Evolutionary conservation across 2,888 invertebrate genomes (phyloP).

Genomic region (Euzetes globulus): DNA sequence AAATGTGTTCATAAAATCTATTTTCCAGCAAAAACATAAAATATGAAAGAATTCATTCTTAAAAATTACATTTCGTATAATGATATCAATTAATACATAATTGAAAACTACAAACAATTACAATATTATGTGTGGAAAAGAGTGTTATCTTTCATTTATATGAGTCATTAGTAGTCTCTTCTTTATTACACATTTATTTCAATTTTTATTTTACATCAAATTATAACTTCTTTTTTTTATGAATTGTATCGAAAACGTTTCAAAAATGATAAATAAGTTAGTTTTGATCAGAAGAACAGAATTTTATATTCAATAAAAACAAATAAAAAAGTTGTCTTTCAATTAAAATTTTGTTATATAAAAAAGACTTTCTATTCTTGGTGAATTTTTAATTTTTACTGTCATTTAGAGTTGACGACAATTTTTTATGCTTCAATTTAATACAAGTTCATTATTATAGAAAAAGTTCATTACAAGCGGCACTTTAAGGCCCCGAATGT

Average conservation of each 20-base stretch:
- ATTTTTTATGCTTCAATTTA: not conserved
- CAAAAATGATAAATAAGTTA: no score
- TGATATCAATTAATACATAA: not conserved
- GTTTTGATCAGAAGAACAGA: no score
- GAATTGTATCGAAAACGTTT: no score
- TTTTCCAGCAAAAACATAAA: not conserved
- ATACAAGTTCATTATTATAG: not conserved
- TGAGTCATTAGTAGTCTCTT: not conserved
- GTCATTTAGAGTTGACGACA: not conserved
- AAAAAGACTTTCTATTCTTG: no score
- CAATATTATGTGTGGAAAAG: constrained; percentile 1
- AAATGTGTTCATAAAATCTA: no score
- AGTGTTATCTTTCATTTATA: not conserved
- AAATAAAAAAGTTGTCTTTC: no score
- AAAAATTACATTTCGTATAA: not conserved
- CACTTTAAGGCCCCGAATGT: constrained; percentile 27
- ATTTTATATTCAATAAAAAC: no score
- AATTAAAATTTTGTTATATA: no score
- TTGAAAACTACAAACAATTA: constrained; percentile 2
- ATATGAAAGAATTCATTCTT: not conserved
- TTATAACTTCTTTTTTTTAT: no score
- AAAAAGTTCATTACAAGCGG: constrained; percentile 4
- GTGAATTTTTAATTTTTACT: no score
- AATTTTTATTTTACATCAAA: not conserved
- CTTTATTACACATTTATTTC: not conserved